Evolutionary conservation across 1,140 invertebrate genomes (phyloP).

Genomic region (Heliconius hewitsoni): DNA sequence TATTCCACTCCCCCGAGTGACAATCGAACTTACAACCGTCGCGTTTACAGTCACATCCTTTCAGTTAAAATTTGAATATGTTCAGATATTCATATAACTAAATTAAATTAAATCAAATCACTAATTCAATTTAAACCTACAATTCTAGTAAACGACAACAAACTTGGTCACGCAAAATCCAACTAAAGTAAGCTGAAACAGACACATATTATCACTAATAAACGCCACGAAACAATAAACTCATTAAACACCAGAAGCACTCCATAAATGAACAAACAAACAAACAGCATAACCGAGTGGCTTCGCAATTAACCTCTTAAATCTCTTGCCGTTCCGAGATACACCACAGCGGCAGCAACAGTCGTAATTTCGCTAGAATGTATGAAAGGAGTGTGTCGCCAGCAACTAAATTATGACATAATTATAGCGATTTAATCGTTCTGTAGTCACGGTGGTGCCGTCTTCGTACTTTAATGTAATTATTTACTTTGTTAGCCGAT

Average conservation of each 20-base stretch:
- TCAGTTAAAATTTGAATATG: too few relatives aligned
- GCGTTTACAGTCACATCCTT: too few relatives aligned
- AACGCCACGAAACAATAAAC: neutral
- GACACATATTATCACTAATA: neutral
- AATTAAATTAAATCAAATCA: too few relatives aligned
- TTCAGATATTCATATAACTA: too few relatives aligned
- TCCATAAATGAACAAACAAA: slow-evolving; percentile 22
- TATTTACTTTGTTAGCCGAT: neutral
- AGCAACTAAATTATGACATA: slow-evolving; percentile 57
- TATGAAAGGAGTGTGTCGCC: slow-evolving; percentile 53
- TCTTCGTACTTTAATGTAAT: slow-evolving; percentile 5
- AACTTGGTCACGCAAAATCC: too few relatives aligned
- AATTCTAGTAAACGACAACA: too few relatives aligned
- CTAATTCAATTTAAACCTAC: too few relatives aligned
- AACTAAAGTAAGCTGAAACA: neutral
- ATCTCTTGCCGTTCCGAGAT: slow-evolving; percentile 34
- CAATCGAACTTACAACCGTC: too few relatives aligned
- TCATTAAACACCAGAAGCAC: neutral
- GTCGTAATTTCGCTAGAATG: slow-evolving; percentile 50
- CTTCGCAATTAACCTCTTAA: slow-evolving; percentile 42
- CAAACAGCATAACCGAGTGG: slow-evolving; percentile 33
- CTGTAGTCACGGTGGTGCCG: neutral
- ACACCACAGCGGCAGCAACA: slow-evolving; percentile 28
- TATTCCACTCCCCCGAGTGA: too few relatives aligned
- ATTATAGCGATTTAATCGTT: slow-evolving; percentile 65